A percentile compares a stretch with the other conserved stretches of the same genome.
phyloP scores from a whole-genome alignment of 2,113 vertebrate genomes.

The Narcine bancroftii region DNA sequence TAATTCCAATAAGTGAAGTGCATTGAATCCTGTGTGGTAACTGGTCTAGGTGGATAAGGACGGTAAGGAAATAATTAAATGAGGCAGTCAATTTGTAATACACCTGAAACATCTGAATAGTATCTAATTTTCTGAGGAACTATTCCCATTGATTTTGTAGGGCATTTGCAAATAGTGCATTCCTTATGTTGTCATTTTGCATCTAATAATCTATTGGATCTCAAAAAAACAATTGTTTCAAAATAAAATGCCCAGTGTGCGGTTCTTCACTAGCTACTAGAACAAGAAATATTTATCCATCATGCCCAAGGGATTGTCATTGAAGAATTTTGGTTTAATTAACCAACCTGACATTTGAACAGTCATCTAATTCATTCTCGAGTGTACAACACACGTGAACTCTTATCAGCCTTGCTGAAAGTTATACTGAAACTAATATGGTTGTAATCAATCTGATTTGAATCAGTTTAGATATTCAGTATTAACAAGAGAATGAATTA shows the following conservation, averaged over 20 bases:
- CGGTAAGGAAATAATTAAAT: background rate
- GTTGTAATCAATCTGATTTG: background rate
- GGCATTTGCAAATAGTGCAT: background rate
- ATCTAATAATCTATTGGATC: background rate
- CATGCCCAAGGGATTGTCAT: background rate
- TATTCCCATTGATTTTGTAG: background rate
- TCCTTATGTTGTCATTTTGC: background rate
- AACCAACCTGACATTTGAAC: background rate
- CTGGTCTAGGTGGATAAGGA: background rate
- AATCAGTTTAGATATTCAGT: slow-evolving; percentile 14
- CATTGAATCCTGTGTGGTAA: background rate
- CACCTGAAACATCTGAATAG: background rate
- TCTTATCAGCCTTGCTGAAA: background rate
- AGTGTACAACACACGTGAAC: background rate
- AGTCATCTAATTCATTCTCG: background rate
- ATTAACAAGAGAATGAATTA: background rate
- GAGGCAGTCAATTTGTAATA: background rate
- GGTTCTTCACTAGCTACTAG: background rate
- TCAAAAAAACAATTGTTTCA: background rate
- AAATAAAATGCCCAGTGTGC: background rate
- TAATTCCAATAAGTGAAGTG: background rate
- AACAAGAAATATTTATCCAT: background rate
- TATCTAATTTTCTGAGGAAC: background rate
- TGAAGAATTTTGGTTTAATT: background rate
- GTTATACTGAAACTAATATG: background rate